Base-by-base conservation (phyloP, 1,140 invertebrate species). In the Calycopis cecrops region DNA sequence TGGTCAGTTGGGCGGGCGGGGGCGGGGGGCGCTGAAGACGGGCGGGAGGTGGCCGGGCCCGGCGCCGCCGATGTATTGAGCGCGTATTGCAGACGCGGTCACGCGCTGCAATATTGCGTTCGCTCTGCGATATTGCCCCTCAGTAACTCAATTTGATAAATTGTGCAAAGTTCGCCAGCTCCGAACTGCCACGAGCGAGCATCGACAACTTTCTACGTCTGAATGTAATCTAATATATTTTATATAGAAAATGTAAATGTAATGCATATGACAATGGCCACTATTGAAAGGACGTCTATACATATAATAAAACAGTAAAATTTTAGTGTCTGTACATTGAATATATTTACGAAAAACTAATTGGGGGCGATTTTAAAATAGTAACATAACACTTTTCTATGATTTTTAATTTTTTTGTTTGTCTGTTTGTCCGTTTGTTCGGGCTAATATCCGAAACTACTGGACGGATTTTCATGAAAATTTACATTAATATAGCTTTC, bases 11-110 rank as follows among this genome's bases (percentile, higher is more conserved):
- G 77, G 67, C 67, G 69, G 76, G 73, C 63, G 63, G 65, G 73
- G 65, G 63, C 55, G 52, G 55, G 67, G 71, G 72, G 60, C 66
- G 67, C 65, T 66, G 70, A 68, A 69, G 69, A 55, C 48, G 59
- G 57, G 65, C 55, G 59, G 65, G 67, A 65, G 57, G 67, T 71
- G 79, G 78, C 68, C 76, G 82, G 82, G 81, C 78, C 80, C 73
- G 74, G 76, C 84, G 83, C 80, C 83, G 81, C 79, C 84, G 85
- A 87, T 88, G 85, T 88, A 88, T 88, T 79, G 87, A 88, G 80
- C 83, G 80, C 80, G 83, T 85, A 83, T 79, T 87, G 81, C 83
- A 85, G 83, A 81, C 80, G 79, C 81, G 79, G 81, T 85, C 83
- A 85, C 79, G 81, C 81, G 83, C 83, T 85, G 83, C 83, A 87